A percentile compares a stretch with the other conserved stretches of the same genome.
These are phyloP conservation scores for Sardina pilchardus DNA, from an alignment of 2,113 vertebrate species.

Conservation along the genomic window DNA sequence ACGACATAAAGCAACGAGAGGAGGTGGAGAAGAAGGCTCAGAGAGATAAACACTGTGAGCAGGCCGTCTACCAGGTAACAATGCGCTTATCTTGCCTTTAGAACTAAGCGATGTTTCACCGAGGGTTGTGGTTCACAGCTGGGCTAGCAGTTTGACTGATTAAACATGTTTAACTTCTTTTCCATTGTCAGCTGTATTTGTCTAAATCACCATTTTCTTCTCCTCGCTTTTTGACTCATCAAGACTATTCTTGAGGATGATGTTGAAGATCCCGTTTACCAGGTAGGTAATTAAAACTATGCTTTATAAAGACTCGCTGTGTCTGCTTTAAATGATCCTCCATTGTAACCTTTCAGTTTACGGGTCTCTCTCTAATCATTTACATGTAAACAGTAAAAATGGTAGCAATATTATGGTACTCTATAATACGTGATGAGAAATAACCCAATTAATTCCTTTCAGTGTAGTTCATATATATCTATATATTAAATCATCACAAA, in stretches of 20 bases:
- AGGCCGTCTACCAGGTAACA: conserved; percentile 96
- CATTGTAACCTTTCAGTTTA: neutral
- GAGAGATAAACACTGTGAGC: conserved; percentile 97
- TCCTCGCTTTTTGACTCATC: conserved; percentile 67
- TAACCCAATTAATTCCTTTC: conserved; percentile 55
- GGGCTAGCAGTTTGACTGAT: neutral
- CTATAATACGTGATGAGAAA: neutral
- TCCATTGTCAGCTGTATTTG: neutral
- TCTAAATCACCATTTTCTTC: neutral
- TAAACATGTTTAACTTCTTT: neutral
- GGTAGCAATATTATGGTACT: neutral
- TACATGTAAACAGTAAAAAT: neutral
- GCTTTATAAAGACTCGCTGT: neutral
- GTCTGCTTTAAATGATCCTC: neutral
- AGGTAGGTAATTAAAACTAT: conserved; percentile 77
- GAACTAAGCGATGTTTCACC: too few species aligned
- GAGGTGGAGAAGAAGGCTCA: conserved; percentile 97
- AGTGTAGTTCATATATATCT: conserved; percentile 60
- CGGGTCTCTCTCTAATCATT: neutral
- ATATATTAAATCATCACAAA: conserved; percentile 1
- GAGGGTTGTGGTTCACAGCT: neutral
- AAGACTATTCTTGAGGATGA: conserved; percentile 99
- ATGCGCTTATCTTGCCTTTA: neutral
- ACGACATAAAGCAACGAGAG: conserved; percentile 96
- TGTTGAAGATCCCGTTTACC: conserved; percentile 97